Evolutionary conservation across 2,888 invertebrate genomes (phyloP), one percentile per base, ranked within the genome.

Genomic region (Tinea semifulvella): DNA sequence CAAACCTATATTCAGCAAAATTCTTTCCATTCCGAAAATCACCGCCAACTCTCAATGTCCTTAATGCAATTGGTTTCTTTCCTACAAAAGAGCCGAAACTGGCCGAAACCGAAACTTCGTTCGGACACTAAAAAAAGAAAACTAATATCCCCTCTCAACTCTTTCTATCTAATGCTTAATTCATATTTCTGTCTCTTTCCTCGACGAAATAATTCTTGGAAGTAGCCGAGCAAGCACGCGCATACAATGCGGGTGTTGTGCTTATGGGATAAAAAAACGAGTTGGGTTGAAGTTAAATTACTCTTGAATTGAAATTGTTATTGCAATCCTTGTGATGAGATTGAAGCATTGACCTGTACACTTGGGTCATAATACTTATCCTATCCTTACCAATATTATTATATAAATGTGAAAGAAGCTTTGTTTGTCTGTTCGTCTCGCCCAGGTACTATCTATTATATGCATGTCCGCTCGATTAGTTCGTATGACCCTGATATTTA

Each of bases 121-220:
- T n/a, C n/a, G n/a, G n/a, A n/a, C n/a, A n/a, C n/a, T n/a, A 26
- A 16, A 76, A 76, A 75, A 75, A 74, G 59, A 73, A 75, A 75
- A 70, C 65, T 67, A 65, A 69, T 68, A 63, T 66, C 57, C 58
- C 57, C 49, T 50, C 47, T 53, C 43, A 35, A 61, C 67, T 53
- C 57, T 53, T 56, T 62, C 52, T 42, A 22, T n/a, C 31, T 31
- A 31, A 31, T 17, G 8, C 26, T 22, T 45, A 14, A 45, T 48
- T 49, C 43, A 42, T 11, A 39, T 45, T 14, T 48, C 48, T 45
- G 45, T 69, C 60, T 53, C 57, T 58, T 56, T 54, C 61, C 57
- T 56, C 63, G 61, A 71, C 77, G 73, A 79, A 79, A 75, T 76
- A 71, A 67, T 80, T 80, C 79, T 68, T 68, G 74, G 79, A 80